Base-by-base conservation (phyloP, 2,113 vertebrate species). In the Vulpes vulpes region DNA sequence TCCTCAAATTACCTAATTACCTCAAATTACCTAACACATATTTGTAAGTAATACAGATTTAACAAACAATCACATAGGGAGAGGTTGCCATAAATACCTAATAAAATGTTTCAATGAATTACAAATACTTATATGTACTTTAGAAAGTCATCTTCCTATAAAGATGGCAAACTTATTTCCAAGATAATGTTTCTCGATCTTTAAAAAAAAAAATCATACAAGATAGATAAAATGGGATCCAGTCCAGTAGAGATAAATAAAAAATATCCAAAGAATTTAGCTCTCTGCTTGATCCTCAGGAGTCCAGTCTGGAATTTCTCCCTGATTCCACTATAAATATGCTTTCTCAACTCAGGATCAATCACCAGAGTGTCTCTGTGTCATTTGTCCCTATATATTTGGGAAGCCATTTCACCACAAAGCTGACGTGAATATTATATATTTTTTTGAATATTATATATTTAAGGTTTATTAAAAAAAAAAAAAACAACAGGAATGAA, bases 91-190 rank as follows among this genome's bases (percentile, higher is more conserved):
- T 51, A 38, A 76, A 87, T 90, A 32, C 17, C 43, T 65, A 90
- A 95, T 55, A 69, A 62, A 53, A 15, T 32, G 76, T 78, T 55
- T 85, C 87, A 22, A 32, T n/a, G 8, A 79, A 85, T 97, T 71
- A 67, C 65, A 97, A 97, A 97, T 59, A 64, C 78, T 84, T 81
- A 65, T 43, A 19, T 23, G 20, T 11, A 62, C 96, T 96, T 92
- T 62, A 87, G 74, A 80, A 89, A 89, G 32, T 12, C 81, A 76
- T 11, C 12, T 30, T 51, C 49, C 94, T 78, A 76, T 62, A 60
- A 74, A 88, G 57, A 84, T 12, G 78, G 38, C 38, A 79, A 79
- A 57, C 57, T 55, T 35, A 43, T 73, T 82, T 95, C 57, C 67
- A 60, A 65, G 30, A 71, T 57, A 84, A 67, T 60, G n/a, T 74